phyloP scores from a whole-genome alignment of 2,888 invertebrate genomes.

The Dolomedes plantarius region DNA sequence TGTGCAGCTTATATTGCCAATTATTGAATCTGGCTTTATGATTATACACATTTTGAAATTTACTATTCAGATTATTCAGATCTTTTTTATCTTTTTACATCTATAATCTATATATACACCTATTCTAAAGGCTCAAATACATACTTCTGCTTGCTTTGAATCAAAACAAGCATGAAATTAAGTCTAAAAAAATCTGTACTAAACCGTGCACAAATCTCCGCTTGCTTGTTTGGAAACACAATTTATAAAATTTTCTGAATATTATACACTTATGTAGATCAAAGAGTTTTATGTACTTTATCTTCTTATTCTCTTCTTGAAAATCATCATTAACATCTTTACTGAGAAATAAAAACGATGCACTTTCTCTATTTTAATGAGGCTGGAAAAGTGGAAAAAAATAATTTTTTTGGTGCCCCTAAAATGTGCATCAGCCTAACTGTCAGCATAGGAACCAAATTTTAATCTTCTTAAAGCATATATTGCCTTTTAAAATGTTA shows the following conservation, averaged over 20 bases:
- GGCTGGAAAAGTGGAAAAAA: not conserved
- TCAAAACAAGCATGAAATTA: slow-evolving; percentile 28
- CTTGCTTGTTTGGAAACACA: slow-evolving; percentile 61
- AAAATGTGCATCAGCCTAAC: not conserved
- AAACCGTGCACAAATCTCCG: slow-evolving; percentile 45
- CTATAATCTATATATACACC: slow-evolving; percentile 41
- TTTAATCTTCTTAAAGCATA: slow-evolving; percentile 11
- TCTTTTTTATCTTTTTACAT: slow-evolving; percentile 68
- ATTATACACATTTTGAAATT: slow-evolving; percentile 70
- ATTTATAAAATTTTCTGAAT: slow-evolving; percentile 68
- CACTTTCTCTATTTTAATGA: slow-evolving; percentile 30
- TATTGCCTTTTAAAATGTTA: slow-evolving; percentile 30
- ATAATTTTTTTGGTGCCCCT: not conserved
- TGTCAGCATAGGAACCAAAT: not conserved
- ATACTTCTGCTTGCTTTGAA: slow-evolving; percentile 54
- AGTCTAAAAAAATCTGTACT: slow-evolving; percentile 29
- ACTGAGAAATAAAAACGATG: slow-evolving; percentile 23
- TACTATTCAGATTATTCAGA: slow-evolving; percentile 53
- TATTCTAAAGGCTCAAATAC: slow-evolving; percentile 59
- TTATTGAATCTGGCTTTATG: slow-evolving; percentile 53
- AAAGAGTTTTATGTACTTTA: slow-evolving; percentile 46
- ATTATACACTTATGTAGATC: slow-evolving; percentile 55
- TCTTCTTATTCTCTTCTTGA: slow-evolving; percentile 37
- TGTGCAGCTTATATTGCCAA: slow-evolving; percentile 68
- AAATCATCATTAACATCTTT: slow-evolving; percentile 51